Conservation (phyloP, 2,113 vertebrate genomes). For the Phalacrocorax aristotelis region DNA sequence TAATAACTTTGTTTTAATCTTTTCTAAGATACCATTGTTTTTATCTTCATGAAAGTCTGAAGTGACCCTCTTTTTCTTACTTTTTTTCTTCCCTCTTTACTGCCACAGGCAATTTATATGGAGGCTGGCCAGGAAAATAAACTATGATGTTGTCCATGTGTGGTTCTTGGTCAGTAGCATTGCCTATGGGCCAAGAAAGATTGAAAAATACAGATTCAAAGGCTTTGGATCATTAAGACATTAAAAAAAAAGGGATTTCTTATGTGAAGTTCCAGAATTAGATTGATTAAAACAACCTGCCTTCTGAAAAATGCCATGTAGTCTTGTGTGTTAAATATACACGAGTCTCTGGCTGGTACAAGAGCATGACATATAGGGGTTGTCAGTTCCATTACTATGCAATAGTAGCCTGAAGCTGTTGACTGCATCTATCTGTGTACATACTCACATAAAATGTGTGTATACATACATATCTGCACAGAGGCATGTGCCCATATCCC, state of each 20-base stretch:
- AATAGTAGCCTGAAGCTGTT: neutral
- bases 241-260: neutral
- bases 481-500: neutral
- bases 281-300: neutral
- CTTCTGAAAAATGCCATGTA: neutral
- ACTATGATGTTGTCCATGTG: neutral
- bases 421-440: fast-evolving
- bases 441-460: neutral
- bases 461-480: neutral
- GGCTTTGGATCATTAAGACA: neutral
- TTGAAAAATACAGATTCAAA: neutral
- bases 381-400: neutral
- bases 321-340: neutral
- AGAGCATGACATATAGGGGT: neutral
- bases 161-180: neutral
- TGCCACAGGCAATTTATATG: neutral
- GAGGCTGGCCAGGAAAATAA: neutral
- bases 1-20: neutral
- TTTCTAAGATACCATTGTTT: neutral
- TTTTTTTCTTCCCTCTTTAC: fast-evolving
- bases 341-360: neutral
- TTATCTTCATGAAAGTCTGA: neutral
- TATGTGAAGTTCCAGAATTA: neutral
- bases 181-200: neutral
- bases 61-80: neutral